Evolutionary conservation across 2,797 vertebrate species (phyloP).

Genomic region (Hephaestus fuliginosus): DNA sequence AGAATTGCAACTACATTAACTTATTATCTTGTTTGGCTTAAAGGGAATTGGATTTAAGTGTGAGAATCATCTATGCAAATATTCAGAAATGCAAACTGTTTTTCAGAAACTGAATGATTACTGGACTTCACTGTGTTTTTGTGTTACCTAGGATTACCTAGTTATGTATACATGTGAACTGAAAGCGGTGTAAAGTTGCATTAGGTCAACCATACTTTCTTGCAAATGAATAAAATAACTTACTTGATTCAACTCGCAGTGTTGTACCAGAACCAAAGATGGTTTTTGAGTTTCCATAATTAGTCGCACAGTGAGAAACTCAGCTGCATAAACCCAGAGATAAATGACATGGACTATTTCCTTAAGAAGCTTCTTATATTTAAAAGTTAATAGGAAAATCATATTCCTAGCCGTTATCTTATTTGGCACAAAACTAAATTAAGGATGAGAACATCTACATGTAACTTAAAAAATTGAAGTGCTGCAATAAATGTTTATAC

Average conservation of each 20-base stretch:
- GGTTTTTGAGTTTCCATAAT: constrained; percentile 7
- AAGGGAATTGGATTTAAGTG: neutral
- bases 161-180: too few species aligned
- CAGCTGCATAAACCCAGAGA: constrained; percentile 5
- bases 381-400: neutral
- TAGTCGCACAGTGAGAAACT: constrained; percentile 38
- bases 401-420: neutral
- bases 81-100: neutral
- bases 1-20: neutral
- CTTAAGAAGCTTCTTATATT: neutral
- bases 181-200: neutral
- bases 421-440: neutral
- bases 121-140: neutral
- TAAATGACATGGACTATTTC: neutral
- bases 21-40: neutral
- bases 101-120: neutral
- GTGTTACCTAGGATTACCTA: neutral
- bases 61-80: neutral
- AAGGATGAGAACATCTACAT: too few species aligned
- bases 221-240: constrained; percentile 9
- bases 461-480: neutral
- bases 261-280: constrained; percentile 50
- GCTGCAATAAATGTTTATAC: neutral
- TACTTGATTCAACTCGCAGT: constrained; percentile 40
- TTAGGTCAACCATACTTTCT: neutral